phyloP scores from a whole-genome alignment of 2,113 vertebrate species.

The Eclectus roratus region DNA sequence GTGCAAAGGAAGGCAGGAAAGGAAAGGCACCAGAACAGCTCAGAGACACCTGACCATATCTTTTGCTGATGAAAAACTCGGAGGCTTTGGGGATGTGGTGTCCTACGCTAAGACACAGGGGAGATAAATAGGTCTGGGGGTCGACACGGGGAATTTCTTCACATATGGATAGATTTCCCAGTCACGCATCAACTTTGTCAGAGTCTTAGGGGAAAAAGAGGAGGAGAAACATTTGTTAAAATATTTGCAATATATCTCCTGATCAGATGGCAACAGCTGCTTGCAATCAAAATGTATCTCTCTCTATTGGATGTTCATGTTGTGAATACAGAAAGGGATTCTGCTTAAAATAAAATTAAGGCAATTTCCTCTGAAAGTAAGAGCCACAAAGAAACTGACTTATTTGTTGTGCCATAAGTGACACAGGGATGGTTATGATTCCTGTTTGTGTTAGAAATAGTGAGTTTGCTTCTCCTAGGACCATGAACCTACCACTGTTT shows the following conservation, averaged over 20 bases:
- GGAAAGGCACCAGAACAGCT: not conserved
- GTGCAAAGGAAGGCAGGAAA: not conserved
- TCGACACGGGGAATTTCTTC: not conserved
- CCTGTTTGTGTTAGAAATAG: not conserved
- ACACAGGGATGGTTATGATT: not conserved
- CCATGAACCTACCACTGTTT: not conserved
- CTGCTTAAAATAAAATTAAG: not conserved
- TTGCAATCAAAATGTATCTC: not conserved
- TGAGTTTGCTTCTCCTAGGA: not conserved
- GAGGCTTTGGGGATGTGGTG: not conserved
- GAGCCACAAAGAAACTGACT: not conserved
- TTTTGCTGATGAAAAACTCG: not conserved
- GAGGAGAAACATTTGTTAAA: constrained; percentile 31
- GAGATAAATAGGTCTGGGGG: too few species aligned
- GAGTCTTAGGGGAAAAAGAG: not conserved
- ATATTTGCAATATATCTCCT: constrained; percentile 7
- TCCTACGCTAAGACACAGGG: not conserved
- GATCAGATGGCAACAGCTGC: constrained; percentile 35
- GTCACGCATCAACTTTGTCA: not conserved
- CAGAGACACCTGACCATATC: not conserved
- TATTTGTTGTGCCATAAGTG: not conserved
- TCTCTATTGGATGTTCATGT: not conserved
- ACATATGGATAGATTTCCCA: not conserved
- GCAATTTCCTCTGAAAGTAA: not conserved
- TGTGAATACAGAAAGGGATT: not conserved